These are phyloP conservation scores for Formica exsecta DNA, from an alignment of 1,140 invertebrate genomes.

Conservation along the genomic window DNA sequence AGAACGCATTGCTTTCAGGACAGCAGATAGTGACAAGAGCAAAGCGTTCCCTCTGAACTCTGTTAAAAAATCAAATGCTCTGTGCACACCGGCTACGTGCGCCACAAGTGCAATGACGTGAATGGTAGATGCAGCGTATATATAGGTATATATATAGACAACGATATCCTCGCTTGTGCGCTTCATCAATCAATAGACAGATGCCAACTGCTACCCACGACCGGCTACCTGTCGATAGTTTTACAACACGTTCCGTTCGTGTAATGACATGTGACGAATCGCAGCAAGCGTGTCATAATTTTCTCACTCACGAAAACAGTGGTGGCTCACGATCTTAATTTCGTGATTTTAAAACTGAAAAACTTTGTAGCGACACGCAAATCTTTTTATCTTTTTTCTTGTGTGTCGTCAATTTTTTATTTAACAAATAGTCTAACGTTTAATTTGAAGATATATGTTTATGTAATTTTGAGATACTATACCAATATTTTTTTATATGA, in stretches of 20 bases:
- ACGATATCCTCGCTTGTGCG: conserved; percentile 36
- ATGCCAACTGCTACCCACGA: conserved; percentile 47
- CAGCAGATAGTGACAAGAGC: conserved; percentile 19
- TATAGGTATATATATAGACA: conserved; percentile 6
- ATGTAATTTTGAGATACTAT: not conserved
- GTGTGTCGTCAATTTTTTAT: not conserved
- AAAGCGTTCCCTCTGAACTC: conserved; percentile 25
- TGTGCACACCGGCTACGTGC: not conserved
- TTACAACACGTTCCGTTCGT: conserved; percentile 35
- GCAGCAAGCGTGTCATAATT: conserved; percentile 28
- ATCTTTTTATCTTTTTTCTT: not conserved
- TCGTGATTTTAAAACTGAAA: not conserved
- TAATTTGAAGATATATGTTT: not conserved
- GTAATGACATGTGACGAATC: conserved; percentile 15
- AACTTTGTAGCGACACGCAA: not conserved
- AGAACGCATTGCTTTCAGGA: conserved; percentile 24
- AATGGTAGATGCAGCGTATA: conserved; percentile 23
- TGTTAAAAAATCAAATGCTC: conserved; percentile 52
- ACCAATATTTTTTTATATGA: not conserved
- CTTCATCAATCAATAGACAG: conserved; percentile 56
- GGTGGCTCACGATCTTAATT: not conserved
- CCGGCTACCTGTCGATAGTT: conserved; percentile 46
- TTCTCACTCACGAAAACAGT: not conserved
- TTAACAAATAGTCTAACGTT: not conserved
- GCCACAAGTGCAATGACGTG: conserved; percentile 10